Evolutionary conservation across 53 echinoderm and acorn worm genomes (phyloP).

Genomic region (Holothuria leucospilota): DNA sequence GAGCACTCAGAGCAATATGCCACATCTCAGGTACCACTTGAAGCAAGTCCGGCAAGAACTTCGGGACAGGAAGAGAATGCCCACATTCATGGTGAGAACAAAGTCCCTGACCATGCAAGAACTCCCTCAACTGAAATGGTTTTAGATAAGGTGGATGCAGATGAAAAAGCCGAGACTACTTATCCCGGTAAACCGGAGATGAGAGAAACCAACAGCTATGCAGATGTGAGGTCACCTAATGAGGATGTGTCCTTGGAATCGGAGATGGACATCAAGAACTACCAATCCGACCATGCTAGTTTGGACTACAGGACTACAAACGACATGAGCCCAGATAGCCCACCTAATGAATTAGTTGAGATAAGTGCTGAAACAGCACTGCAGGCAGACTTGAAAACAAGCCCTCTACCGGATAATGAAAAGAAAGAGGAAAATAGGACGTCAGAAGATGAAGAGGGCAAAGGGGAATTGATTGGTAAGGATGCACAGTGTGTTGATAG

Average conservation of each 20-base stretch:
- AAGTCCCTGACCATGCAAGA: neutral
- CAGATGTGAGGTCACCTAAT: neutral
- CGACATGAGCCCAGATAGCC: slow-evolving; percentile 37
- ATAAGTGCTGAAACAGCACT: neutral
- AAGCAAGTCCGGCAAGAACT: slow-evolving; percentile 37
- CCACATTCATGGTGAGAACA: neutral
- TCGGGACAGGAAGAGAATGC: neutral
- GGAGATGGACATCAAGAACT: neutral
- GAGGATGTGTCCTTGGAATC: neutral
- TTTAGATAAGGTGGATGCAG: neutral
- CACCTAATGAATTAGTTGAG: neutral
- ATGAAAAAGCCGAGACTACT: neutral
- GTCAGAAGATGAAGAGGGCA: neutral
- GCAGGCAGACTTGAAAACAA: neutral
- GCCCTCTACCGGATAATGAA: neutral
- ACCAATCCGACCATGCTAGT: neutral
- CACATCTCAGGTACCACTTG: slow-evolving; percentile 40
- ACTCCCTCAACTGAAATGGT: slow-evolving; percentile 26
- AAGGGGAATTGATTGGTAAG: slow-evolving; percentile 35
- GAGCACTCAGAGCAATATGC: slow-evolving; percentile 26
- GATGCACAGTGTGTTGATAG: neutral
- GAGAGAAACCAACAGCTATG: slow-evolving; percentile 30
- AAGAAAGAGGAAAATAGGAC: slow-evolving; percentile 1
- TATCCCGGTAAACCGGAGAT: neutral
- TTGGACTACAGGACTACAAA: slow-evolving; percentile 34